Evolutionary conservation across 2,888 invertebrate genomes (phyloP), one percentile per base, ranked within the genome.

Genomic region (Pinctada fucata): DNA sequence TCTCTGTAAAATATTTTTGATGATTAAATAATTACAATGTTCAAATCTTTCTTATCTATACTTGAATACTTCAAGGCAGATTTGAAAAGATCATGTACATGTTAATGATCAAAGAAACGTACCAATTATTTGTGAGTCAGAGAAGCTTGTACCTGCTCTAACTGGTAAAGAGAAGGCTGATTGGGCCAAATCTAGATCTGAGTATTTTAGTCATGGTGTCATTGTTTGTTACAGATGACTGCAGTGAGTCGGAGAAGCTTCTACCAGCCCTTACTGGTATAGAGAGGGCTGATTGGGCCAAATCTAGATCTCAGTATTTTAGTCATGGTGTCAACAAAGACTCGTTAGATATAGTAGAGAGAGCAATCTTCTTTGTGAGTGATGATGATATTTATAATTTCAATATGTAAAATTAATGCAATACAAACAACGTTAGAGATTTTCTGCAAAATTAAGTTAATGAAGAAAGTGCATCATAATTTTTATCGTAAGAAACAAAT

Each of bases 201-300:
- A 89, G n/a, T 88, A 92, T 80, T 92, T 94, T 78, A 83, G 84
- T 13, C 58, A 77, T 3, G 93, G 93, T 3, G 81, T 92, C 67
- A 93, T 31, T 31, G 31, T 31, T 31, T 31, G 31, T 31, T 31
- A 31, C 51, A 74, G 74, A 74, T 13, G n/a, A 65, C 50, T 66
- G 66, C 51, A n/a, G 64, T 16, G 90, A 91, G 16, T 87, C 87
- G 64, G 91, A 91, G 75, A 89, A 90, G 73, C 84, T 86, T 51
- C 83, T 94, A 16, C 88, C 93, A 47, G 90, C 93, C 2, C 86
- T 94, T 73, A 94, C 93, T 3, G 91, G 92, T 4, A 86, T 92
- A 45, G 92, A 93, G 8, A 85, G 94, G 67, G 88, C 90, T 10
- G 90, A 92, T 16, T 94, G 93, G 93, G 93, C 93, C 5, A 86